Evolutionary conservation across 2,797 vertebrate genomes (phyloP).

Genomic region (Microhierax caerulescens): DNA sequence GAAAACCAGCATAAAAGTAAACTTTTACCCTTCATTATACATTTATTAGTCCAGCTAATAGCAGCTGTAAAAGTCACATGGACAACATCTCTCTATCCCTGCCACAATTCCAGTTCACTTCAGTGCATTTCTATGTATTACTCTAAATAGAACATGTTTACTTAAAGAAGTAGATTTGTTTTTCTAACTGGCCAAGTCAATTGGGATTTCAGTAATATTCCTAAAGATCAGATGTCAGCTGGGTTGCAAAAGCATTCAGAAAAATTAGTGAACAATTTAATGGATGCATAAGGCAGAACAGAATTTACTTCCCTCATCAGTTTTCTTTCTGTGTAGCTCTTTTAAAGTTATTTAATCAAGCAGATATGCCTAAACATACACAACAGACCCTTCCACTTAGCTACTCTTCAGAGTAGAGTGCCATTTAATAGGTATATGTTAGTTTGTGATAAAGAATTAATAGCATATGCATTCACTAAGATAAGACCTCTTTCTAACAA

Average conservation of each 20-base stretch:
- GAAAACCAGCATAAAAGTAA: background rate
- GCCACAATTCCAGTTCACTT: background rate
- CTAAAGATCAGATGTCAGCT: conserved; percentile 18
- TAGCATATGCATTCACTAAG: background rate
- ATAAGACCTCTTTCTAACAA: background rate
- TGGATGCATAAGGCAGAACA: conserved; percentile 48
- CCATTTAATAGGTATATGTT: background rate
- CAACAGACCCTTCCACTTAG: background rate
- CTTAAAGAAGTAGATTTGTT: background rate
- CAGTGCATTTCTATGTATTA: background rate
- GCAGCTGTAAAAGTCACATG: conserved; percentile 1
- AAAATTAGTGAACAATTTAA: conserved; percentile 27
- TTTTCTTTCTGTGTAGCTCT: conserved; percentile 33
- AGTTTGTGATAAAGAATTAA: background rate
- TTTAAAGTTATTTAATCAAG: conserved; percentile 26
- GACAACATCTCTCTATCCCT: background rate
- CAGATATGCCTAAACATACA: background rate
- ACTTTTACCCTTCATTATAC: background rate
- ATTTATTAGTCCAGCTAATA: background rate
- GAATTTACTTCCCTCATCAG: conserved; percentile 57
- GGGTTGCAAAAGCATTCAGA: conserved; percentile 34
- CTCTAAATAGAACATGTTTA: background rate
- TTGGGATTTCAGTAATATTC: conserved; percentile 17
- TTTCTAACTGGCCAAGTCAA: background rate
- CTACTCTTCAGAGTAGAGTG: background rate